These are phyloP conservation scores for Clarias gariepinus DNA, from an alignment of 2,113 vertebrate genomes.

Conservation along the genomic window DNA sequence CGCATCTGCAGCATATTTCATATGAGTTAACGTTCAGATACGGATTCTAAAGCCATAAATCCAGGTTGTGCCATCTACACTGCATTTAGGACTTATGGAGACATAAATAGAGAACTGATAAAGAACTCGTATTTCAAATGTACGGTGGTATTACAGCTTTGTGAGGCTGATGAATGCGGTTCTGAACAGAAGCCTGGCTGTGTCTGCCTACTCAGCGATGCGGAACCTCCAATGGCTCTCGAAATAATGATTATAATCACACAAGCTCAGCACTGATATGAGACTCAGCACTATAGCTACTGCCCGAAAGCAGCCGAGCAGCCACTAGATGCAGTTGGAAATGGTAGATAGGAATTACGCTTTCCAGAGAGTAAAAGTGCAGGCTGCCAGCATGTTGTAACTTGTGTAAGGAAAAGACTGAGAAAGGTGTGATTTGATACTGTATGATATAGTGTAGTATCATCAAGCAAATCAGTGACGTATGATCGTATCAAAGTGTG, in stretches of 20 bases:
- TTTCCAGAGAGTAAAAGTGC: constrained; percentile 9
- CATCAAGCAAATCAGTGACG: background rate
- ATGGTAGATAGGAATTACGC: constrained; percentile 22
- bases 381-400: background rate
- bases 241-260: constrained; percentile 47
- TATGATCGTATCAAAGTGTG: background rate
- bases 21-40: background rate
- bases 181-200: background rate
- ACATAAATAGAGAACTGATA: constrained; percentile 5
- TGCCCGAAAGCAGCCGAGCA: constrained; percentile 33
- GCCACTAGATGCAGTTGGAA: constrained; percentile 14
- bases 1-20: background rate
- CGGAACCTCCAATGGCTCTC: constrained; percentile 39
- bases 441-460: background rate
- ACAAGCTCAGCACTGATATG: constrained; percentile 30
- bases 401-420: background rate
- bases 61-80: background rate
- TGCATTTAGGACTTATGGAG: background rate
- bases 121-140: constrained; percentile 4
- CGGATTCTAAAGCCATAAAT: constrained; percentile 9
- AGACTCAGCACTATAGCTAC: constrained; percentile 43
- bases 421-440: background rate
- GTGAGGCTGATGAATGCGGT: background rate
- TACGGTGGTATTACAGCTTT: background rate
- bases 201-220: constrained; percentile 30